phyloP scores from a whole-genome alignment of 2,888 invertebrate species.

The Cataglyphis cursor region DNA sequence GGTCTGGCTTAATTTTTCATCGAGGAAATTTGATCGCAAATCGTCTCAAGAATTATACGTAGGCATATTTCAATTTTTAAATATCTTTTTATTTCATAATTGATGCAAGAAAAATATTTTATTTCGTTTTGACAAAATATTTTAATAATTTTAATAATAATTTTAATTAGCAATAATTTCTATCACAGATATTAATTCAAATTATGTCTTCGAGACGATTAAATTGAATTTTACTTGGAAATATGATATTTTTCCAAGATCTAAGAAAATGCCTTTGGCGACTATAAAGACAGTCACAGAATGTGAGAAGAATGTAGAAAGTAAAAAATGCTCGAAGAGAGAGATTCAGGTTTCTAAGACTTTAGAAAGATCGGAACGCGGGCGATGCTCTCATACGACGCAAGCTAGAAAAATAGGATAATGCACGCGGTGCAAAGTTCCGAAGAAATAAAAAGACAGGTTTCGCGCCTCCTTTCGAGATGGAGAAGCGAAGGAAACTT shows the following conservation, averaged over 20 bases:
- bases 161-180: neutral
- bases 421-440: slow-evolving; percentile 41
- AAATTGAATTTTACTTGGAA: slow-evolving; percentile 2
- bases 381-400: slow-evolving; percentile 25
- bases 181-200: neutral
- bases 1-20: neutral
- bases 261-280: neutral
- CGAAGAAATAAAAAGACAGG: slow-evolving; percentile 24
- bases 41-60: neutral
- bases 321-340: slow-evolving; percentile 15
- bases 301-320: slow-evolving; percentile 16
- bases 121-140: neutral
- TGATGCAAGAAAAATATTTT: neutral
- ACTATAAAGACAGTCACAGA: neutral
- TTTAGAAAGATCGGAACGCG: slow-evolving; percentile 40
- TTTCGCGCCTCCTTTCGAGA: slow-evolving; percentile 15
- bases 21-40: neutral
- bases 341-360: slow-evolving; percentile 29
- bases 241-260: slow-evolving; percentile 4
- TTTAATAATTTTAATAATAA: neutral
- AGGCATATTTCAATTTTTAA: neutral
- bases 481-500: slow-evolving; percentile 37
- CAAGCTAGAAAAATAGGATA: slow-evolving; percentile 39
- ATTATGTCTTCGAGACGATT: neutral
- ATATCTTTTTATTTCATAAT: neutral